Percentiles rank a stretch among this genome's conserved stretches.
Conservation (phyloP, 2,888 invertebrate species). For the Tetramorium bicarinatum region DNA sequence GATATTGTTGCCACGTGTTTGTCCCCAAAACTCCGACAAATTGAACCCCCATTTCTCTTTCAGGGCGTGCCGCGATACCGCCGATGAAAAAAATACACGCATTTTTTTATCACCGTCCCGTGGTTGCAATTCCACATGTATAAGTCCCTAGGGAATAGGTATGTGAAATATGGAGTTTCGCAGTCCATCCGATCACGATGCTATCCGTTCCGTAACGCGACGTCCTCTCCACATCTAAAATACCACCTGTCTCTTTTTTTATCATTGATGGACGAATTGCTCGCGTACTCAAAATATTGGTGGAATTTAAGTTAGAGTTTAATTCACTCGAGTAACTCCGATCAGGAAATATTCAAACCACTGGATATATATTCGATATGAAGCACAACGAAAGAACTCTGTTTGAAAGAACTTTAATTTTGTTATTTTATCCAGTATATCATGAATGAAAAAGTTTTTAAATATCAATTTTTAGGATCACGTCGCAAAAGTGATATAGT, state of each 20-base stretch:
- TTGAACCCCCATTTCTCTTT: constrained; percentile 31
- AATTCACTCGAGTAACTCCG: neutral
- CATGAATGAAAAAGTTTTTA: neutral
- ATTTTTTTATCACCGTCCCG: neutral
- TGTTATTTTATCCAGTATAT: neutral
- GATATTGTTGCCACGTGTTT: constrained; percentile 48
- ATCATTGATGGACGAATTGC: neutral
- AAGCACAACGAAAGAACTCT: neutral
- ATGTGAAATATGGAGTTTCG: constrained; percentile 52
- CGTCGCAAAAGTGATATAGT: neutral
- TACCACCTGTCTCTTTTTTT: constrained; percentile 1
- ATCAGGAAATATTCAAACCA: neutral
- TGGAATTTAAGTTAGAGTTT: neutral
- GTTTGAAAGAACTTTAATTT: neutral
- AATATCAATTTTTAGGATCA: neutral
- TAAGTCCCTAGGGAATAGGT: constrained; percentile 49
- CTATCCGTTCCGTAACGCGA: constrained; percentile 29
- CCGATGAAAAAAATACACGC: constrained; percentile 9
- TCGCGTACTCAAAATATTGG: neutral
- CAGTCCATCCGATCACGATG: neutral
- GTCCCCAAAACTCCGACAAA: constrained; percentile 36
- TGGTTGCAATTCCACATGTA: constrained; percentile 58
- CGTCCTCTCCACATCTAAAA: constrained; percentile 53
- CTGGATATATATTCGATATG: neutral
- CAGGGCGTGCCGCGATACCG: neutral